Base-by-base conservation (phyloP, 2,113 vertebrate genomes). In the Tamias sibiricus region DNA sequence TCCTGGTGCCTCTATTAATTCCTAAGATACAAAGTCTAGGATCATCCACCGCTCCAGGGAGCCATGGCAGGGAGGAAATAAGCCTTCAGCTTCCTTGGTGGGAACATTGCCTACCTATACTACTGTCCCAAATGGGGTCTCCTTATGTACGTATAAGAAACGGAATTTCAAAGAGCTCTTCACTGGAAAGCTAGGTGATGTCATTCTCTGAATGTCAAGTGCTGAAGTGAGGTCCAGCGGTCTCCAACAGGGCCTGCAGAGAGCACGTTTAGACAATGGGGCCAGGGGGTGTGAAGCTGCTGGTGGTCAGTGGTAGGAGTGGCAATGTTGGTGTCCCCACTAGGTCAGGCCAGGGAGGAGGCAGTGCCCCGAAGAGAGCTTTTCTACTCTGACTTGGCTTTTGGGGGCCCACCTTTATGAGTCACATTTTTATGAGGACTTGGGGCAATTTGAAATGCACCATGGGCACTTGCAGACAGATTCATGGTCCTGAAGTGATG, bases 291-390 rank as follows among this genome's bases (percentile, higher is more conserved):
- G 7, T 9, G 16, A 3, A 17, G 11, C 17, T 28, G 32, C 8
- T 3, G 17, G 10, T 42, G 16, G 6, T 0, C 0, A 9, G 57
- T 12, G 2, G 19, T 12, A 1, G 1, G 49, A 52, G 2, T 52
- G 49, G 49, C 49, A 52, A 14, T 52, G 49, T 52, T 10, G 2
- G 8, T 81, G 66, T 66, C 57, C 44, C 10, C 37, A 35, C 77
- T 75, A 54, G 77, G 40, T 20, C 4, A 11, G 49, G 35, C 62
- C 24, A 28, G 12, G 68, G 19, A 30, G 17, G 49, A 71, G 35
- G 52, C 40, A 75, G 24, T 35, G 28, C 44, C 59, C 68, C 40
- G 79, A 24, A 87, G 26, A 88, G 6, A 37, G 14, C 26, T 88
- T 69, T 44, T 69, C 47, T 69, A 14, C n/a, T 44, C 28, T 6